Percentiles rank a stretch among this genome's conserved stretches.
Evolutionary conservation across 2,888 invertebrate genomes (phyloP).

Genomic region (Tetranychus truncatus): DNA sequence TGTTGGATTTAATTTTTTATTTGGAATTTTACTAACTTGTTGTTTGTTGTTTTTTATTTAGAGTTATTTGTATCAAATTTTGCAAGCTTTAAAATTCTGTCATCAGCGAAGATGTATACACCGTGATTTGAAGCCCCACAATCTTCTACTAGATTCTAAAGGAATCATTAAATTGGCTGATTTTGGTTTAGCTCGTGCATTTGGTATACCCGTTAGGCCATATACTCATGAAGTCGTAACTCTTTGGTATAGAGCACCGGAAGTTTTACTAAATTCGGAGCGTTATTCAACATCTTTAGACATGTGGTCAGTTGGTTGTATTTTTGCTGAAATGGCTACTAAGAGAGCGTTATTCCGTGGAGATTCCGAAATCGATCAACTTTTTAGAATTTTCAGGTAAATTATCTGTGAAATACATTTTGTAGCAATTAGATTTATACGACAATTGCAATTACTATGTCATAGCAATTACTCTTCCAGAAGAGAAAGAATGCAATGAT

Average conservation of each 20-base stretch:
- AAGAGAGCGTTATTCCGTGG: conserved; percentile 44
- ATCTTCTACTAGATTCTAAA: conserved; percentile 70
- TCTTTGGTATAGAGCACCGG: conserved; percentile 92
- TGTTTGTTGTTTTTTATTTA: conserved; percentile 25
- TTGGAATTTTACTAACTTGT: background rate
- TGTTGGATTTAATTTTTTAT: background rate
- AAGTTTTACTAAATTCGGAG: conserved; percentile 69
- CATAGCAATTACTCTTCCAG: no score
- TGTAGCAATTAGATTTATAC: no score
- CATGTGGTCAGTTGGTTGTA: conserved; percentile 91
- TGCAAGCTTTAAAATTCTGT: conserved; percentile 68
- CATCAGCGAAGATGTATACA: conserved; percentile 77
- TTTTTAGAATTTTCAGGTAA: conserved; percentile 86
- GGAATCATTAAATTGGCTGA: conserved; percentile 96
- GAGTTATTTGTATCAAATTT: conserved; percentile 40
- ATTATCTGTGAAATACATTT: conserved; percentile 10
- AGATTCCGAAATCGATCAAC: conserved; percentile 94
- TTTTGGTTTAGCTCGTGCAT: conserved; percentile 86
- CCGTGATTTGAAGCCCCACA: conserved; percentile 88
- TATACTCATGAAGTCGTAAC: conserved; percentile 86
- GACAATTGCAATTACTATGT: no score
- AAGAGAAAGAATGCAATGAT: no score
- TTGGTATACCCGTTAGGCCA: conserved; percentile 82
- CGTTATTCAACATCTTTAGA: conserved; percentile 90
- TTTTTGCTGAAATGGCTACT: conserved; percentile 91